Evolutionary conservation across 2,113 vertebrate genomes (phyloP).

Genomic region (Mormyrus iriodes): DNA sequence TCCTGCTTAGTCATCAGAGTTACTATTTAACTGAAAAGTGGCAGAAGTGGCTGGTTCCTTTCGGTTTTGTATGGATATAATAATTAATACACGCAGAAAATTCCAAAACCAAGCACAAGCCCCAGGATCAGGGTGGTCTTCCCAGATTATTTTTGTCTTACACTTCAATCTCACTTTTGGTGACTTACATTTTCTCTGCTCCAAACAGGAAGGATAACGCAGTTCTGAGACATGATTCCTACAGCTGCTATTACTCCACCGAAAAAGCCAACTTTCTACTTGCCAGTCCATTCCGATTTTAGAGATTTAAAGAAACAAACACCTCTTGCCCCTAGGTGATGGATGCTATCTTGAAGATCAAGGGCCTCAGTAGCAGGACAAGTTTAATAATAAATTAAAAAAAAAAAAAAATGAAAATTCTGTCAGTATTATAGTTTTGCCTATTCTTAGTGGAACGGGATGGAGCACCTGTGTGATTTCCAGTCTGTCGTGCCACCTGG

Average conservation of each 20-base stretch:
- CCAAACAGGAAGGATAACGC: neutral
- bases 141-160: neutral
- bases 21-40: conserved; percentile 13
- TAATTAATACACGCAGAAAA: conserved; percentile 18
- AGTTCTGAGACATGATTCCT: neutral
- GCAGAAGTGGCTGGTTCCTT: neutral
- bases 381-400: neutral
- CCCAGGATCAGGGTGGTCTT: conserved; percentile 7
- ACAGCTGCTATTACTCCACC: neutral
- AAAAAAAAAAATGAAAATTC: neutral
- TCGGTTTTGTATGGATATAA: conserved; percentile 38
- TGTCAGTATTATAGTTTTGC: conserved; percentile 9
- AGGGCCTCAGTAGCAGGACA: neutral
- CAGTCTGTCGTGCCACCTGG: neutral
- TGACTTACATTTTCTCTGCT: neutral
- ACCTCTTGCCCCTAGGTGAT: neutral
- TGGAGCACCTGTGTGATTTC: neutral
- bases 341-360: neutral
- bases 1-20: neutral
- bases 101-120: conserved; percentile 31
- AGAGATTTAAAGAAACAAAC: neutral
- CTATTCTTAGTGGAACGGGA: neutral
- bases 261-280: conserved; percentile 8
- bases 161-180: conserved; percentile 15
- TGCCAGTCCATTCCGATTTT: neutral